Base-by-base conservation (phyloP, 2,113 vertebrate species). In the Antennarius striatus region DNA sequence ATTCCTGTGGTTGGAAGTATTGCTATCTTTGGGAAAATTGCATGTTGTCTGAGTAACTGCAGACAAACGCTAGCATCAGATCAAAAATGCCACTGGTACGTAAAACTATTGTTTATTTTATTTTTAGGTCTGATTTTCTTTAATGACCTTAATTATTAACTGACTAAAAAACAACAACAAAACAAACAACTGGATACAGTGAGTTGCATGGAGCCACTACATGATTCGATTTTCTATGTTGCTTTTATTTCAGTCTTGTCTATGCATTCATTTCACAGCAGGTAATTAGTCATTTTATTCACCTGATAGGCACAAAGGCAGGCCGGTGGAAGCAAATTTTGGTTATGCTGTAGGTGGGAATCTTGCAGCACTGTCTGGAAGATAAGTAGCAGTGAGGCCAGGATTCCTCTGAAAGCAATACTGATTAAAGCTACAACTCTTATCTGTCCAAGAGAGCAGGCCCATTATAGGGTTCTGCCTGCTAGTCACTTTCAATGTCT, bases 361-460 rank as follows among this genome's bases (percentile, higher is more conserved):
- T 64, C n/a, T 5, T 10, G 48, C 68, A 50, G 45, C 3, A n/a
- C 60, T 53, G 72, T 77, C 67, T 71, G 9, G 1, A 40, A 48
- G 46, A 75, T 75, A 74, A 83, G 76, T 79, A 76, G 65, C 11
- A 1, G 48, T 5, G 65, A 80, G 57, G 54, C 60, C 32, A 6
- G 22, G 32, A 56, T 51, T 72, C 71, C 70, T 73, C 14, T 0
- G 28, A 53, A 75, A 64, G 22, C 72, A 55, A 56, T 70, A 49
- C 75, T 77, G 77, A 87, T 83, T 85, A 87, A 85, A 85, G 55
- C 75, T 50, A 61, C 75, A 73, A 60, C 60, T 75, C 75, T 77
- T 77, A 72, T 81, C 75, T 70, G 49, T 70, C 45, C 47, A 10
- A 32, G 54, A 62, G 63, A 73, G 51, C 61, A 63, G 77, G 40